phyloP scores from a whole-genome alignment of 2,113 vertebrate genomes.

The Proterorhinus semilunaris region DNA sequence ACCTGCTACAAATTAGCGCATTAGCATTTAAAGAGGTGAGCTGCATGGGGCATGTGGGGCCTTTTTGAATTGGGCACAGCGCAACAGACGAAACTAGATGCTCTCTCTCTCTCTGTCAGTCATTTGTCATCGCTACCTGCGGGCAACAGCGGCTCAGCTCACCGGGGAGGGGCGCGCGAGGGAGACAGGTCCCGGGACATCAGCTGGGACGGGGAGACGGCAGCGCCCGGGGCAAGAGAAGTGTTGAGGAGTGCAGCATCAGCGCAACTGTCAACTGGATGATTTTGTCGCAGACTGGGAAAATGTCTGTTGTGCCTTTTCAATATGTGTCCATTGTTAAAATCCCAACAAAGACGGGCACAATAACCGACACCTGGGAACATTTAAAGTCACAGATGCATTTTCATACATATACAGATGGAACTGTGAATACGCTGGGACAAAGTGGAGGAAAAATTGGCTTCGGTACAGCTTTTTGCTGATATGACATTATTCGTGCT shows the following conservation, averaged over 20 bases:
- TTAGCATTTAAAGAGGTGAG: conserved; percentile 80
- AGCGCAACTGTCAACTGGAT: background rate
- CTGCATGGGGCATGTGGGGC: conserved; percentile 44
- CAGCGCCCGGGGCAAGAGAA: conserved; percentile 19
- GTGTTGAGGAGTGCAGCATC: conserved; percentile 31
- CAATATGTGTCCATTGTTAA: background rate
- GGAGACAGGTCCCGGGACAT: conserved; percentile 28
- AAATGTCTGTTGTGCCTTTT: background rate
- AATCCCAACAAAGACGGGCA: background rate
- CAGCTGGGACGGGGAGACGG: conserved; percentile 57
- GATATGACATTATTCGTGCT: background rate
- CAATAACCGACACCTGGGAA: no score
- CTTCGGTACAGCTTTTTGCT: background rate
- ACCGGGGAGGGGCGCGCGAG: conserved; percentile 24
- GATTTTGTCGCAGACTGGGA: conserved; percentile 1
- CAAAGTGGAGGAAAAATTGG: no score
- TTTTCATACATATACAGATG: no score
- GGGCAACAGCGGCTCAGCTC: conserved; percentile 33
- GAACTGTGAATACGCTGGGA: no score
- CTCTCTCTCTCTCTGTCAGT: conserved; percentile 35
- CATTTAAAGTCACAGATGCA: no score
- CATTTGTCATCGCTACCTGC: conserved; percentile 54
- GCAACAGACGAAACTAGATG: conserved; percentile 38
- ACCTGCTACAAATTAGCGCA: conserved; percentile 77
- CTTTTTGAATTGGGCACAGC: conserved; percentile 18